Conservation (phyloP, 2,113 vertebrate genomes). For the Tretioscincus oriximinensis region DNA sequence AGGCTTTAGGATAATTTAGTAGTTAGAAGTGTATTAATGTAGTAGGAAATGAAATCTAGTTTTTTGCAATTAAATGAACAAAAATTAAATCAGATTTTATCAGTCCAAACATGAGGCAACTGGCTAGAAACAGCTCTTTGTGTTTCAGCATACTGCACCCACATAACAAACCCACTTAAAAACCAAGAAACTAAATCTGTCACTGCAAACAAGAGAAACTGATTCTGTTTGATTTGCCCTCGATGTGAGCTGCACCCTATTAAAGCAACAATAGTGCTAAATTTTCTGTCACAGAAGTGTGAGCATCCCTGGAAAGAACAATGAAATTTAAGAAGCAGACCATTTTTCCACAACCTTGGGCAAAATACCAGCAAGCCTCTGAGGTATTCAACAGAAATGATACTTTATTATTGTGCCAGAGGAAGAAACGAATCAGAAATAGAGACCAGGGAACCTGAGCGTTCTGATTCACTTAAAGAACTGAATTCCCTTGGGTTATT, state of each 20-base stretch:
- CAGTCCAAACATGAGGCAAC: background rate
- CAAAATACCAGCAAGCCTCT: background rate
- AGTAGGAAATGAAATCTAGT: background rate
- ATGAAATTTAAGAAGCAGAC: accelerated
- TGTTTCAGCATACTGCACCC: background rate
- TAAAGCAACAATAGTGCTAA: background rate
- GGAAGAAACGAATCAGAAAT: background rate
- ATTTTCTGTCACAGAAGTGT: background rate
- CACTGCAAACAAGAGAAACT: background rate
- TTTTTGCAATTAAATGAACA: background rate
- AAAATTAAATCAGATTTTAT: background rate
- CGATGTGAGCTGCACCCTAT: background rate
- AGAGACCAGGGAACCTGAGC: background rate
- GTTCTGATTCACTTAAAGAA: background rate
- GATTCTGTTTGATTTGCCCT: background rate
- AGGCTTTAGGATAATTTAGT: too few species aligned
- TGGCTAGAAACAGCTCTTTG: background rate
- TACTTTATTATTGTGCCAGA: background rate
- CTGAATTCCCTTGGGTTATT: background rate
- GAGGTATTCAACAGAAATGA: constrained; percentile 10
- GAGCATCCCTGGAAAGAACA: background rate
- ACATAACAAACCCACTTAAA: background rate
- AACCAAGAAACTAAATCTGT: background rate
- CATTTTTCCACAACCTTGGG: background rate
- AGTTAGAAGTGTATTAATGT: background rate